Conservation (phyloP, 2,113 vertebrate species). For the Mus musculus region GRCm39 chr13:47998501-47999000, state of each 20-base stretch:
- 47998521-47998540: background rate
- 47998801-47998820: constrained; percentile 9
- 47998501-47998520: background rate
- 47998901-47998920: background rate
- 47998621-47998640: background rate
- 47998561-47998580: background rate
- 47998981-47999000: background rate
- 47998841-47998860: background rate
- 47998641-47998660: background rate
- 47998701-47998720: background rate
- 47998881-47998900: constrained; percentile 4
- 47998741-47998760: background rate
- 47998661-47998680: background rate
- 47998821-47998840: constrained; percentile 22
- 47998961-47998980: background rate
- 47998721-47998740: background rate
- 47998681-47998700: background rate
- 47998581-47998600: background rate
- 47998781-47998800: background rate
- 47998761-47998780: background rate
- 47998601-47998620: background rate
- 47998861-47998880: background rate
- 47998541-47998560: background rate
- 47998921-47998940: background rate
- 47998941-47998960: background rate